Evolutionary conservation across 1,140 invertebrate species (phyloP).

Genomic region (Micrasema longulum): DNA sequence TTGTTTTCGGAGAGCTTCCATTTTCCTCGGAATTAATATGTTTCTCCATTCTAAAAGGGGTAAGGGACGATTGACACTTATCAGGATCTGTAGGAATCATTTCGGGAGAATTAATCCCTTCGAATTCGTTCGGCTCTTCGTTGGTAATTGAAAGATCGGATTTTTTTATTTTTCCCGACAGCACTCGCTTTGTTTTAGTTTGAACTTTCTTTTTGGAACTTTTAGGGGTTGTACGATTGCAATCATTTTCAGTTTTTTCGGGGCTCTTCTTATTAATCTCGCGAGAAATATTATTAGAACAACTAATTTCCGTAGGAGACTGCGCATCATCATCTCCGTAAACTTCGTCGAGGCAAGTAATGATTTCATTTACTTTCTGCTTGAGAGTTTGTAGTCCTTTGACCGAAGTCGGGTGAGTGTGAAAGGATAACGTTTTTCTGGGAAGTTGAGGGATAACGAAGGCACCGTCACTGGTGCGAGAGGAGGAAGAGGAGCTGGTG

Average conservation of each 20-base stretch:
- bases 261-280: constrained; percentile 16
- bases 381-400: constrained; percentile 64
- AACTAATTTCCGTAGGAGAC: constrained; percentile 12
- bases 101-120: constrained; percentile 67
- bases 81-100: constrained; percentile 64
- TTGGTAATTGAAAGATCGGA: constrained; percentile 62
- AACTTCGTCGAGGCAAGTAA: constrained; percentile 60
- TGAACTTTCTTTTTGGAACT: constrained; percentile 65
- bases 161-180: constrained; percentile 63
- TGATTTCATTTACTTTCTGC: constrained; percentile 64
- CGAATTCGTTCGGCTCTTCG: constrained; percentile 61
- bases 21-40: constrained; percentile 7
- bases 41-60: constrained; percentile 18
- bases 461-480: constrained; percentile 63
- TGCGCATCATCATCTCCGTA: constrained; percentile 37
- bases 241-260: constrained; percentile 58
- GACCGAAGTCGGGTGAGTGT: constrained; percentile 57
- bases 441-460: constrained; percentile 66
- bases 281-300: not conserved
- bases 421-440: constrained; percentile 60
- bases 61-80: constrained; percentile 10
- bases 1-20: constrained; percentile 12
- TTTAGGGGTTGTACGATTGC: constrained; percentile 64
- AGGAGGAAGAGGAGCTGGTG: constrained; percentile 62
- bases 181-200: constrained; percentile 60